These are phyloP conservation scores for Dinoponera quadriceps DNA, from an alignment of 1,140 invertebrate genomes.

Conservation along the genomic window DNA sequence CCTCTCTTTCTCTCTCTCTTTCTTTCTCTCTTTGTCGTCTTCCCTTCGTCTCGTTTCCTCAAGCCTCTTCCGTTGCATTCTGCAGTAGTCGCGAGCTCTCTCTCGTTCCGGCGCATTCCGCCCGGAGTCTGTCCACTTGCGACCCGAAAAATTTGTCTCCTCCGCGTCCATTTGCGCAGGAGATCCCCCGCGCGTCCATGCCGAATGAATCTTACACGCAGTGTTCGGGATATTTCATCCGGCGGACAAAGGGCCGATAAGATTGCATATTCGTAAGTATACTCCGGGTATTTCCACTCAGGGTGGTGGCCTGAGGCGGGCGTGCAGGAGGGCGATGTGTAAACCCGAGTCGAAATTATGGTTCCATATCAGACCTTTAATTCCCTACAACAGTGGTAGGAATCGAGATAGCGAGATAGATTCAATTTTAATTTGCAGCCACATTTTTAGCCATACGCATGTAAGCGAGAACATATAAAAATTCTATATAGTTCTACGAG, in stretches of 20 bases:
- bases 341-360: too few relatives aligned
- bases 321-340: not conserved
- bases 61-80: slow-evolving; percentile 40
- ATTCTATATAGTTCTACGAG: too few relatives aligned
- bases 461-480: too few relatives aligned
- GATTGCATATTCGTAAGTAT: slow-evolving; percentile 12
- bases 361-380: too few relatives aligned
- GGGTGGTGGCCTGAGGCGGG: not conserved
- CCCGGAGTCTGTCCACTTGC: slow-evolving; percentile 28
- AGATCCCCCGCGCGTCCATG: not conserved
- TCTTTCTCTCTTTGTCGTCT: not conserved
- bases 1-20: not conserved
- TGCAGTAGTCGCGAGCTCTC: slow-evolving; percentile 5
- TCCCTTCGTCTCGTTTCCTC: not conserved
- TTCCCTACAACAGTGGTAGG: too few relatives aligned
- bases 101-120: slow-evolving; percentile 13
- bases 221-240: slow-evolving; percentile 26
- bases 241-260: slow-evolving; percentile 18
- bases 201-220: slow-evolving; percentile 17
- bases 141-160: slow-evolving; percentile 56
- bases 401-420: too few relatives aligned
- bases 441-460: too few relatives aligned
- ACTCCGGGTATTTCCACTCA: slow-evolving; percentile 1
- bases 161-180: slow-evolving; percentile 23
- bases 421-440: too few relatives aligned